Percentiles rank a stretch among this genome's conserved stretches.
Conservation (phyloP, 2,113 vertebrate genomes). For the Alectura lathami region DNA sequence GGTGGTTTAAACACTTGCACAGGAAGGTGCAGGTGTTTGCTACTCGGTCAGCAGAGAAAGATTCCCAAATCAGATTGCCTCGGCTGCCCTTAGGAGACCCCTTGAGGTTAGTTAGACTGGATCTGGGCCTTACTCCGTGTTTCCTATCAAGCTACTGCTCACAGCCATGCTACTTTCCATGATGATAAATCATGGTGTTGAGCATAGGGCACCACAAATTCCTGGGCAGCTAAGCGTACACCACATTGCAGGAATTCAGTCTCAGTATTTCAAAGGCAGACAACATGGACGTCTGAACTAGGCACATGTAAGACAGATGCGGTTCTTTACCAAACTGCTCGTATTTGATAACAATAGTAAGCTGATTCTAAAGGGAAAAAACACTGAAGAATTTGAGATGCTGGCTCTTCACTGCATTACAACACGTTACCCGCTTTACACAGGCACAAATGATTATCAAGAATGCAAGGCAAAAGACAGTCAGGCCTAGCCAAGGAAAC, state of each 20-base stretch:
- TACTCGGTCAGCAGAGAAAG: background rate
- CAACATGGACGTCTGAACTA: background rate
- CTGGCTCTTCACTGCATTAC: fast-evolving
- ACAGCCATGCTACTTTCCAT: background rate
- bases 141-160: background rate
- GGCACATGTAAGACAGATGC: background rate
- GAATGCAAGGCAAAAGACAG: background rate
- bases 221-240: background rate
- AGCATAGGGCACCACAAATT: background rate
- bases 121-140: background rate
- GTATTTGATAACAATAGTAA: background rate
- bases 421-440: background rate
- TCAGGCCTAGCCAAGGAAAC: background rate
- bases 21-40: background rate
- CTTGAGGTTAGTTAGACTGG: background rate
- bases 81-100: background rate
- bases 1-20: background rate
- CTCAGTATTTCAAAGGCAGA: background rate
- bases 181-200: background rate
- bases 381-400: background rate
- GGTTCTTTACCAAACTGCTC: background rate
- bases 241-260: background rate
- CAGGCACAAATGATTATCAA: background rate
- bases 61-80: background rate
- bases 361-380: background rate